A percentile compares a stretch with the other conserved stretches of the same genome.
Evolutionary conservation across 2,797 vertebrate genomes (phyloP).

Genomic region (Adelosebastes latens): DNA sequence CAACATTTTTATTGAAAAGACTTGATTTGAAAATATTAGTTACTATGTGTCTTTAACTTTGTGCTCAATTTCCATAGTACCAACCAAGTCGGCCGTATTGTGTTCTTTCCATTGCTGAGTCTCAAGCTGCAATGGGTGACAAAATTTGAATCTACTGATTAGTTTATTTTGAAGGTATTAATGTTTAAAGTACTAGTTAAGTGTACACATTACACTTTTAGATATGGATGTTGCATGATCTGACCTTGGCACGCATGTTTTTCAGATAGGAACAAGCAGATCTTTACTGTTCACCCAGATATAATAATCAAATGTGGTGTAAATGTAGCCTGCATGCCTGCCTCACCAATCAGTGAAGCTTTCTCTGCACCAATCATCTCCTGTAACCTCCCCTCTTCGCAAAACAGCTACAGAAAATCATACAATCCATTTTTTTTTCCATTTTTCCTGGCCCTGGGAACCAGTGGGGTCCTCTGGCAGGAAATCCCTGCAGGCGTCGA

Average conservation of each 20-base stretch:
- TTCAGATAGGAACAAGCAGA: neutral
- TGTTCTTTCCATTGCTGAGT: neutral
- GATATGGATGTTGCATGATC: neutral
- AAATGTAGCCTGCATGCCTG: neutral
- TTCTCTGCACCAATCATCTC: neutral
- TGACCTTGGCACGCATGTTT: neutral
- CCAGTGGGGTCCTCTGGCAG: conserved; percentile 45
- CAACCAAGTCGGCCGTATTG: neutral
- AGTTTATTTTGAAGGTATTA: neutral
- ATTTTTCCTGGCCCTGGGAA: conserved; percentile 52
- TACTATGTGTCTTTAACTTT: too few species aligned
- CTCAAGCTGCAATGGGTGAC: neutral
- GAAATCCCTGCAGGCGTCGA: conserved; percentile 53
- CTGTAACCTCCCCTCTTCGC: conserved; percentile 8
- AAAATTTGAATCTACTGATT: neutral
- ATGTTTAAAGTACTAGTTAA: neutral
- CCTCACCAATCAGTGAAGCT: neutral
- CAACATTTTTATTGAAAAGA: too few species aligned
- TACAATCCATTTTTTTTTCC: conserved; percentile 58
- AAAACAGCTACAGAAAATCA: conserved; percentile 52
- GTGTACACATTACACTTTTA: neutral
- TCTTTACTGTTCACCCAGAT: neutral
- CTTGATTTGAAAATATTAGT: too few species aligned
- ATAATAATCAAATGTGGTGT: neutral
- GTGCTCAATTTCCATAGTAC: neutral